phyloP scores from a whole-genome alignment of 2,888 invertebrate species.

The Embidobia sp. region DNA sequence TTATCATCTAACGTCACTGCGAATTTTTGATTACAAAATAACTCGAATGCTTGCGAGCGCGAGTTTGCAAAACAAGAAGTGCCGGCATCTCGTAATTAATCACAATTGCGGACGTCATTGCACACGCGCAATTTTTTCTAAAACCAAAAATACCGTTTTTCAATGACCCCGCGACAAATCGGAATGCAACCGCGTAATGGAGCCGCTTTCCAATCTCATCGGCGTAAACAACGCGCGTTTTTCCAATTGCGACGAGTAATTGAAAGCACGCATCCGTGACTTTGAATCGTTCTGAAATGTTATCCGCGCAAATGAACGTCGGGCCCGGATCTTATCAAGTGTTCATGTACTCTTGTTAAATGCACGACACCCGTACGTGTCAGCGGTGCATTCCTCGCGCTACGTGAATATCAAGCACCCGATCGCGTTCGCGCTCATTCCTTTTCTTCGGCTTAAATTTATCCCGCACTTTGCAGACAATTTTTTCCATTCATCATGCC shows the following conservation, averaged over 20 bases:
- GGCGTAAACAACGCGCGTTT: conserved; percentile 24
- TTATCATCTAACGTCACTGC: not conserved
- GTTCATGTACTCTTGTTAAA: conserved; percentile 51
- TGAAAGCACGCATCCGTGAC: conserved; percentile 47
- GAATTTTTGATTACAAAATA: not conserved
- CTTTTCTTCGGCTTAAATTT: too few species aligned
- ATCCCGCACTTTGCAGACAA: too few species aligned
- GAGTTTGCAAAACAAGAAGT: not conserved
- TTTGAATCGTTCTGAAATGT: conserved; percentile 38
- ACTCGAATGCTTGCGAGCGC: not conserved
- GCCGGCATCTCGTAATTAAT: not conserved
- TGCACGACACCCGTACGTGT: conserved; percentile 51
- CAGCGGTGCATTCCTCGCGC: conserved; percentile 31
- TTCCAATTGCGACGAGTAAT: conserved; percentile 41
- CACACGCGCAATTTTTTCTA: not conserved
- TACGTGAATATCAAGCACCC: conserved; percentile 42
- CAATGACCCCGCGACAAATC: conserved; percentile 6
- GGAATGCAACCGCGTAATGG: conserved; percentile 17
- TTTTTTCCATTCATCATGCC: too few species aligned
- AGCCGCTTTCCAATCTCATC: conserved; percentile 20
- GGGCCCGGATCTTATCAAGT: conserved; percentile 28
- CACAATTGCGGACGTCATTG: conserved; percentile 3
- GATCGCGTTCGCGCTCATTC: conserved; percentile 19
- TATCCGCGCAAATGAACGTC: conserved; percentile 32
- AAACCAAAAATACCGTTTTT: conserved; percentile 9